A percentile compares a stretch with the other conserved stretches of the same genome.
phyloP scores from a whole-genome alignment of 2,888 invertebrate species.

The Kuschelorhynchus macadamiae region DNA sequence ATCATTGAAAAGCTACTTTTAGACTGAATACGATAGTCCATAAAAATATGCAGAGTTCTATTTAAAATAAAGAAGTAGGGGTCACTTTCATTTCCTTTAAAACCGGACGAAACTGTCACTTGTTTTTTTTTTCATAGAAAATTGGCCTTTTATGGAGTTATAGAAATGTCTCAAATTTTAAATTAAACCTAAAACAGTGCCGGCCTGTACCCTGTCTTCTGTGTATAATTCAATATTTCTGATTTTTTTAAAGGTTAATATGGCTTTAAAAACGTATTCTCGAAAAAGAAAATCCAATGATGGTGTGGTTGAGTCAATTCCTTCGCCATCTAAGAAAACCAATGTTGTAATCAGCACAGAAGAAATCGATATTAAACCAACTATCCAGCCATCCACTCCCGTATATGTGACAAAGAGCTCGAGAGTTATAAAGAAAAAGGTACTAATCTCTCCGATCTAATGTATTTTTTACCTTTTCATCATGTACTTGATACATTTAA shows the following conservation, averaged over 20 bases:
- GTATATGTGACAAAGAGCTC: conserved; percentile 68
- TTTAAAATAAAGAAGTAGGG: too few relatives aligned
- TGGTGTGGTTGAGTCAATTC: conserved; percentile 30
- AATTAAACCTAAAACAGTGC: too few relatives aligned
- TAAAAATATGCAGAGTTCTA: too few relatives aligned
- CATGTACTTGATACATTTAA: too few relatives aligned
- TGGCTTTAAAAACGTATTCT: conserved; percentile 65
- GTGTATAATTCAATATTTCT: neutral
- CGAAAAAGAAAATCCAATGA: conserved; percentile 64
- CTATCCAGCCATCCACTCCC: conserved; percentile 45
- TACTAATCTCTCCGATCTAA: conserved; percentile 9
- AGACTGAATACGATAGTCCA: too few relatives aligned
- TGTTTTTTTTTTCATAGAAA: too few relatives aligned
- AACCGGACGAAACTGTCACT: too few relatives aligned
- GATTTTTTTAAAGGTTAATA: conserved; percentile 51
- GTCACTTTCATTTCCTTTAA: too few relatives aligned
- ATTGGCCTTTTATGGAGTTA: too few relatives aligned
- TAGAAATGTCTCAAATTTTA: too few relatives aligned
- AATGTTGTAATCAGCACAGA: conserved; percentile 5
- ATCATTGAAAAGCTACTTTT: too few relatives aligned
- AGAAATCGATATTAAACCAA: conserved; percentile 29
- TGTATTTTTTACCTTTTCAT: neutral
- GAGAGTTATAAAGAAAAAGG: conserved; percentile 78
- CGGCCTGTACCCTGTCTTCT: too few relatives aligned
- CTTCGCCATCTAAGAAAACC: conserved; percentile 47